Conservation (phyloP, 2,797 vertebrate species). For the Clarias laeviceps region DNA sequence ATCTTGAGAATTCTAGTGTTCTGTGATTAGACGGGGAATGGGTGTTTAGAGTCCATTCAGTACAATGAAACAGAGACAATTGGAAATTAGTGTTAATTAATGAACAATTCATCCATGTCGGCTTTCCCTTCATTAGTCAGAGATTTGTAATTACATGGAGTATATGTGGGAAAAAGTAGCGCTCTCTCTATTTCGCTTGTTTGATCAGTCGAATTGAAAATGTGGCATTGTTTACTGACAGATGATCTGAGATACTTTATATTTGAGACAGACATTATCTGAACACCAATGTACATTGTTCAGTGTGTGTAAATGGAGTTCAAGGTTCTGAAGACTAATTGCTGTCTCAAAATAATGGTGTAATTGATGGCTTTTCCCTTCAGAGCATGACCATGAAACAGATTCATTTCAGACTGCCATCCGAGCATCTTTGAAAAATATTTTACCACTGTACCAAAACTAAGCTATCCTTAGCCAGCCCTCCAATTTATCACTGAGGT, state of each 20-base stretch:
- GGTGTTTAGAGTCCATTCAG: not conserved
- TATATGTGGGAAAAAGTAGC: not conserved
- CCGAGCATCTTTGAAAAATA: slow-evolving; percentile 3
- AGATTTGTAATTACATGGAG: not conserved
- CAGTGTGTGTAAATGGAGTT: not conserved
- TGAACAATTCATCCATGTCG: not conserved
- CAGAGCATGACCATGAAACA: not conserved
- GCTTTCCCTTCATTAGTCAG: not conserved
- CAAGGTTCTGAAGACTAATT: not conserved
- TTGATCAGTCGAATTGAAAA: not conserved
- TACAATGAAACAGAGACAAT: not conserved
- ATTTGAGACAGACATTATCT: not conserved
- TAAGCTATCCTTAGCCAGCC: not conserved
- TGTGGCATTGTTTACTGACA: not conserved
- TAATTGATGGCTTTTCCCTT: slow-evolving; percentile 15
- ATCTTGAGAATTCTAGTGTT: not conserved
- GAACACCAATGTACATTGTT: not conserved
- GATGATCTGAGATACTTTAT: not conserved
- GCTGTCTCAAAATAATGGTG: not conserved
- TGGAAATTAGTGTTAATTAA: slow-evolving; percentile 16
- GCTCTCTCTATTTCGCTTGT: not conserved
- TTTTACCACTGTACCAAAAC: not conserved
- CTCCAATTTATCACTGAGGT: slow-evolving; percentile 17
- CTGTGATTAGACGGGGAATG: not conserved
- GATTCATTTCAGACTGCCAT: not conserved